Percentiles rank a stretch among this genome's conserved stretches.
phyloP scores from a whole-genome alignment of 2,797 vertebrate genomes.

The Salarias fasciatus region DNA sequence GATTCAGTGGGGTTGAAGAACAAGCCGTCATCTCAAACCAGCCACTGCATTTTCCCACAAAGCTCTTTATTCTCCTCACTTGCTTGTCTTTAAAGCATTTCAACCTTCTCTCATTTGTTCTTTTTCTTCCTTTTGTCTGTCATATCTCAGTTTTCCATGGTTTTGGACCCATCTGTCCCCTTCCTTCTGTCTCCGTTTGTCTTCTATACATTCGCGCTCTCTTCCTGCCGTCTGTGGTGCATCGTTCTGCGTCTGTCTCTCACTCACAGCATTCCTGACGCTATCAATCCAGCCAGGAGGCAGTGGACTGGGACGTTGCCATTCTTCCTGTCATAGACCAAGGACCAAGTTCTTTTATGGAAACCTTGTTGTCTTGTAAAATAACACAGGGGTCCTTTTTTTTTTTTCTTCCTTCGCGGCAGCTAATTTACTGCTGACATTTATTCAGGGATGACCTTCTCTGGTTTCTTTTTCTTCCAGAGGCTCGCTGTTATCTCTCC shows the following conservation, averaged over 20 bases:
- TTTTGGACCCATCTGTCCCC: constrained; percentile 8
- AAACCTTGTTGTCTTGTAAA: constrained; percentile 75
- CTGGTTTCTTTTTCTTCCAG: constrained; percentile 66
- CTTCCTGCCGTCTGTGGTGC: constrained; percentile 6
- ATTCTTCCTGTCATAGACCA: constrained; percentile 66
- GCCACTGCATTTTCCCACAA: background rate
- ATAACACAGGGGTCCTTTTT: constrained; percentile 53
- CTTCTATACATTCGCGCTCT: constrained; percentile 21
- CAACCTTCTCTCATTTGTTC: background rate
- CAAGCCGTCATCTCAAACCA: constrained; percentile 50
- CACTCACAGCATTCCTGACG: constrained; percentile 23
- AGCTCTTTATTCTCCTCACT: background rate
- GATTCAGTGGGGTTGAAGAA: constrained; percentile 38
- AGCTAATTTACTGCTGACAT: constrained; percentile 80
- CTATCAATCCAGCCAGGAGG: constrained; percentile 59
- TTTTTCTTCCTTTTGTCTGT: constrained; percentile 20
- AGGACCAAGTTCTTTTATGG: constrained; percentile 63
- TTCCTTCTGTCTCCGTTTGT: constrained; percentile 25
- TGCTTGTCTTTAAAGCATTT: constrained; percentile 3
- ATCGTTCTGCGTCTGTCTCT: constrained; percentile 35
- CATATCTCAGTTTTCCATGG: constrained; percentile 23
- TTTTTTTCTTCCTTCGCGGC: constrained; percentile 38
- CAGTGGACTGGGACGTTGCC: constrained; percentile 51
- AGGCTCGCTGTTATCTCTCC: constrained; percentile 57
- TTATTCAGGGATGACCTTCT: constrained; percentile 83